These are phyloP conservation scores for Psittacula echo DNA, from an alignment of 2,797 vertebrate species.

Conservation along the genomic window DNA sequence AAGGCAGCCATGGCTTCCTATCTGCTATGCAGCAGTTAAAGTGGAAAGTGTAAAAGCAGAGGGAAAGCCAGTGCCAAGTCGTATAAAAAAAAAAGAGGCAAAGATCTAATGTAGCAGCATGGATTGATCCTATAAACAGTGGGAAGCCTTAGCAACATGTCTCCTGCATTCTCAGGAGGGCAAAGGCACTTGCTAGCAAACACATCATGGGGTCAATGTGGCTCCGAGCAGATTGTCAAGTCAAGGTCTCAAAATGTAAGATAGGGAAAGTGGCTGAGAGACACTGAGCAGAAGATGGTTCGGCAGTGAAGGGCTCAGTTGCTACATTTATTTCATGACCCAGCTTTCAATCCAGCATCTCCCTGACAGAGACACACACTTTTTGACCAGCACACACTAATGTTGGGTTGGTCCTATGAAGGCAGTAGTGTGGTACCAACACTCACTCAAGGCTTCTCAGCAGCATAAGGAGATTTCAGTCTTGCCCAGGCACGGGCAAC, in stretches of 20 bases:
- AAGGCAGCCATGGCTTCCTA: rapidly evolving
- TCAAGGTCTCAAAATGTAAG: rapidly evolving
- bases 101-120: rapidly evolving
- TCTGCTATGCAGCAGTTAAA: background rate
- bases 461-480: background rate
- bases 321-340: too few relatives aligned
- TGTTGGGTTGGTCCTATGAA: background rate
- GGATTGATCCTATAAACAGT: background rate
- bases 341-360: background rate
- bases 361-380: background rate
- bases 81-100: background rate
- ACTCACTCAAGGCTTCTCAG: background rate
- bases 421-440: background rate
- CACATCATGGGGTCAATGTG: rapidly evolving
- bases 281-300: background rate
- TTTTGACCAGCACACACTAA: background rate
- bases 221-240: background rate
- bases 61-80: background rate
- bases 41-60: background rate
- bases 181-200: background rate
- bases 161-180: background rate
- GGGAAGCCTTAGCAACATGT: background rate
- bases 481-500: too few relatives aligned
- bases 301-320: background rate
- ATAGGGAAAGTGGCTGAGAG: background rate